A percentile compares a stretch with the other conserved stretches of the same genome.
These are phyloP conservation scores for Atethmia centrago DNA, from an alignment of 2,888 invertebrate species.

Conservation along the genomic window DNA sequence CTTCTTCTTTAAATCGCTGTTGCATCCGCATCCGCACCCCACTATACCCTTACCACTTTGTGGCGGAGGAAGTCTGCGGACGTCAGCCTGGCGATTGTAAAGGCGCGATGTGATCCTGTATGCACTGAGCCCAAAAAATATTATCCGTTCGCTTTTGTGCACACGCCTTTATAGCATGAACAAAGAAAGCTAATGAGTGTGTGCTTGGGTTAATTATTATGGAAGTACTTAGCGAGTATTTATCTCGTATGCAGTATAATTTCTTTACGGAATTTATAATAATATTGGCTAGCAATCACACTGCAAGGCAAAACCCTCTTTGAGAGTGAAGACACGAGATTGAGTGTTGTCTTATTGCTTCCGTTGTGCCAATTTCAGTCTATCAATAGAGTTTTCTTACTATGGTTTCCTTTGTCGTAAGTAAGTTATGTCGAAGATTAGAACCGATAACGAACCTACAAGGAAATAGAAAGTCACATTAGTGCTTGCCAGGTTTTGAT, in stretches of 20 bases:
- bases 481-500: not conserved
- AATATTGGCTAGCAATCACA: not conserved
- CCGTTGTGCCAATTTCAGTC: not conserved
- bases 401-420: not conserved
- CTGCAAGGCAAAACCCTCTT: not conserved
- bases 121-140: conserved; percentile 70
- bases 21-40: not conserved
- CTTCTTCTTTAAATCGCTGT: not conserved
- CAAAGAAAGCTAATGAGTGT: conserved; percentile 64
- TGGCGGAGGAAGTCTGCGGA: conserved; percentile 78
- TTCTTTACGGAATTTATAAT: not conserved
- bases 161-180: conserved; percentile 56
- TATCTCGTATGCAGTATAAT: conserved; percentile 18
- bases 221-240: conserved; percentile 33
- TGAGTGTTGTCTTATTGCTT: not conserved
- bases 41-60: conserved; percentile 45
- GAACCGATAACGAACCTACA: not conserved
- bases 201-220: conserved; percentile 54
- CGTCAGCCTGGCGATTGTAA: conserved; percentile 84
- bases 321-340: not conserved
- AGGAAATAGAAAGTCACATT: not conserved
- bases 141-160: conserved; percentile 67
- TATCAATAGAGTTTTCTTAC: not conserved
- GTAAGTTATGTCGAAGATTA: not conserved
- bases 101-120: conserved; percentile 77